Conservation (phyloP, 1,140 invertebrate genomes). For the Phortica variegata region DNA sequence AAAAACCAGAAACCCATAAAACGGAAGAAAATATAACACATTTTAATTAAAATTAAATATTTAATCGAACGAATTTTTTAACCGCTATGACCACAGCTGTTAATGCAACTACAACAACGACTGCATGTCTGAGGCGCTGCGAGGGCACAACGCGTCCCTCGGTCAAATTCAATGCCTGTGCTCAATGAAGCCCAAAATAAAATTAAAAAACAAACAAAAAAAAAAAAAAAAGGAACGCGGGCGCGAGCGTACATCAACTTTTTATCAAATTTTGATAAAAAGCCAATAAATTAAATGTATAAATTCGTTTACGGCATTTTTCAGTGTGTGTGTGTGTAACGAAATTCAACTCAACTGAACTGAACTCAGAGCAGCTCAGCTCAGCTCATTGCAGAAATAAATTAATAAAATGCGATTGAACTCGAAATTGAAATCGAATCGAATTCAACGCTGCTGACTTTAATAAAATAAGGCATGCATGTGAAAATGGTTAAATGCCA, state of each 20-base stretch:
- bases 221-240: too few species aligned
- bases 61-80: conserved; percentile 49
- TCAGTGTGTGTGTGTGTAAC: too few species aligned
- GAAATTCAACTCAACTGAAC: conserved; percentile 24
- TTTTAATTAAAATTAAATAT: conserved; percentile 51
- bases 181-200: conserved; percentile 43
- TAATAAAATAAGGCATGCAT: too few species aligned
- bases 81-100: conserved; percentile 51
- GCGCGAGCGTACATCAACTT: conserved; percentile 6
- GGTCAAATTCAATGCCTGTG: conserved; percentile 16
- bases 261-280: conserved; percentile 53
- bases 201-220: too few species aligned
- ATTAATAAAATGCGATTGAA: not conserved
- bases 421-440: too few species aligned
- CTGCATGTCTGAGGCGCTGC: conserved; percentile 10
- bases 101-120: conserved; percentile 36
- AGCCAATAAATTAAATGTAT: conserved; percentile 53
- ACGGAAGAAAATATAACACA: conserved; percentile 46
- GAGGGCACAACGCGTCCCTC: conserved; percentile 6
- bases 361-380: not conserved
- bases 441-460: too few species aligned
- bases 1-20: too few species aligned
- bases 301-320: conserved; percentile 53
- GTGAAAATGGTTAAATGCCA: too few species aligned
- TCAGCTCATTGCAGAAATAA: not conserved